Base-by-base conservation (phyloP, 2,888 invertebrate species). In the Pseudococcus viburni region DNA sequence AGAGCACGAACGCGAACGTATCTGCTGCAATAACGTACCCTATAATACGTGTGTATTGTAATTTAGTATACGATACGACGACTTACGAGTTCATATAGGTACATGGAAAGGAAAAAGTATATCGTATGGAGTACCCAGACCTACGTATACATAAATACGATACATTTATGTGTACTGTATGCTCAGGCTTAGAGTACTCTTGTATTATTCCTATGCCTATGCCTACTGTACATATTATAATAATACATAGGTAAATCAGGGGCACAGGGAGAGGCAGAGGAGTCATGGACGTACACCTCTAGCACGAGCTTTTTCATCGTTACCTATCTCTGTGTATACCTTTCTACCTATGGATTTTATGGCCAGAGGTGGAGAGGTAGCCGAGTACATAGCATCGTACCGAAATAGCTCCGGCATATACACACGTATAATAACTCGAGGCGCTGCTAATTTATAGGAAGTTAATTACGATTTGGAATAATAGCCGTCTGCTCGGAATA, bases 381-480 rank as follows among this genome's bases (percentile, higher is more conserved):
- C 8, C n/a, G n/a, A n/a, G 26, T 3, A 42, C 17, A 42, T 42
- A 4, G 77, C 80, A 42, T 7, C 19, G 80, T 42, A 42, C 80
- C 80, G 80, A 80, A 80, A 80, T 80, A 80, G 42, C 80, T 39
- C n/a, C 15, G 26, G 26, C 26, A 33, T 33, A 64, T 64, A 26
- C 33, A 73, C 42, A 80, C 80, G 80, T 59, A 64, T 86, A 68
- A 59, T 64, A 86, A 64, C 86, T 64, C 64, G 39, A 42, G 86
- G 86, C 86, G 26, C 39, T 86, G 48, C 80, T 87, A 87, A 87
- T 87, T 80, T 87, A 87, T 87, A 48, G 80, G 87, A 87, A 87
- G 87, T 80, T 87, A 77, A 87, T 87, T 80, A 77, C 87, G 48
- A 87, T 80, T 87, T 87, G 77, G 87, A 87, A 80, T 87, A 80